Base-by-base conservation (phyloP, 2,888 invertebrate species). In the Drosophila quasianomalipes region DNA sequence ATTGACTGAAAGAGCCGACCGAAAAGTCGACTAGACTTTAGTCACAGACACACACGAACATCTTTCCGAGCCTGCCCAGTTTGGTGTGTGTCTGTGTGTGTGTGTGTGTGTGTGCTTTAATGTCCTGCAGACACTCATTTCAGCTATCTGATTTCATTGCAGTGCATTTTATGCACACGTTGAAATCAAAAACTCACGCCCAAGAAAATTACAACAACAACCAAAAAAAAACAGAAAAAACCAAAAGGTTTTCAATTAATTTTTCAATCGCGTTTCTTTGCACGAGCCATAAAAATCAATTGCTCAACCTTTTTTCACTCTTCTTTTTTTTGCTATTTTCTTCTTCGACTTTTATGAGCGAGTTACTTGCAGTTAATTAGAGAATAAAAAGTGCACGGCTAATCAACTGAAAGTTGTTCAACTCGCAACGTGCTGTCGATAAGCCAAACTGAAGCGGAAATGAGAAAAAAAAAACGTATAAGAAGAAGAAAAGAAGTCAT, bases 301-400 rank as follows among this genome's bases (percentile, higher is more conserved):
- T 83, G 81, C 76, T 68, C 41, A 52, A 64, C 60, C 44, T 63
- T 65, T 59, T 69, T 65, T 37, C 10, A 19, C 28, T 35, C 26
- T 37, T 41, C n/a, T 65, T 63, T 22, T 65, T 51, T 55, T 59
- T 52, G 7, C 64, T 57, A 47, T 55, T 70, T 64, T 49, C 64
- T 59, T 28, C 31, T 30, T 49, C 26, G 80, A 74, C 59, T 83
- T 83, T 81, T 83, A 83, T 83, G 84, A 81, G 74, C 76, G 64
- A 76, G 79, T 79, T 76, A 79, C 76, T 72, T 81, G 81, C 84
- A 85, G 81, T 88, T 88, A 87, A 86, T 86, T 89, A 89, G 79
- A 76, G 80, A 78, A 76, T 52, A 54, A 75, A 47, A 74, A 75
- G 66, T 74, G 72, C 70, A 64, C 66, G 63, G 83, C 88, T 85